Base-by-base conservation (phyloP, 2,113 vertebrate genomes). In the Reinhardtius hippoglossoides region DNA sequence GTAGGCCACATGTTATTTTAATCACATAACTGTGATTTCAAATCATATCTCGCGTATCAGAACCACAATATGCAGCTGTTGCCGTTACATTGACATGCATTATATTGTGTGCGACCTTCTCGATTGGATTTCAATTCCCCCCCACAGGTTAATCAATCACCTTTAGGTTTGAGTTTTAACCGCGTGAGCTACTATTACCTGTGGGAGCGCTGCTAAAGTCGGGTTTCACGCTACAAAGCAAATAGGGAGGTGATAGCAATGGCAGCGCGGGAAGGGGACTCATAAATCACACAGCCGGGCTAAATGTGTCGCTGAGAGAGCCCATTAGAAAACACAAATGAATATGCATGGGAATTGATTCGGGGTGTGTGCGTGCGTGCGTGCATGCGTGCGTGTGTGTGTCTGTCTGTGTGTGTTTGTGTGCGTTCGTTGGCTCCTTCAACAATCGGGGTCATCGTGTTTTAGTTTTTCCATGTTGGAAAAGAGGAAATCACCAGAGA, bases 311-410 rank as follows among this genome's bases (percentile, higher is more conserved):
- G 46, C 67, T 76, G 60, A 71, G 63, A 21, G 64, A 59, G n/a
- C 9, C 42, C 65, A 48, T 83, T 87, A 80, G 24, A 18, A 71
- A 74, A 56, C 63, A 44, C 63, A 71, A 75, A 82, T 86, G 44
- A 86, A 82, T 86, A 87, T 87, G 71, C 80, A 83, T 63, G 21
- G 40, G 9, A 12, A 76, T 83, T 50, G 67, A 77, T 80, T 61
- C 20, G 54, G 16, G 13, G 16, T 62, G 71, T 31, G 42, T 65
- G n/a, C 46, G 20, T 52, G n/a, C 46, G 20, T 52, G 27, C 62
- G 21, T 56, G 58, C 54, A 18, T 50, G 23, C 23, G 1, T 23
- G 23, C 1, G 15, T 48, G 44, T 64, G 9, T 42, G 24, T 63
- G 31, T 55, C 6, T 40, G 40, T 66, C 26, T 61, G 64, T 54